Percentiles rank a stretch among this genome's conserved stretches.
phyloP scores from a whole-genome alignment of 2,888 invertebrate genomes.

The Amphipoea oculea region DNA sequence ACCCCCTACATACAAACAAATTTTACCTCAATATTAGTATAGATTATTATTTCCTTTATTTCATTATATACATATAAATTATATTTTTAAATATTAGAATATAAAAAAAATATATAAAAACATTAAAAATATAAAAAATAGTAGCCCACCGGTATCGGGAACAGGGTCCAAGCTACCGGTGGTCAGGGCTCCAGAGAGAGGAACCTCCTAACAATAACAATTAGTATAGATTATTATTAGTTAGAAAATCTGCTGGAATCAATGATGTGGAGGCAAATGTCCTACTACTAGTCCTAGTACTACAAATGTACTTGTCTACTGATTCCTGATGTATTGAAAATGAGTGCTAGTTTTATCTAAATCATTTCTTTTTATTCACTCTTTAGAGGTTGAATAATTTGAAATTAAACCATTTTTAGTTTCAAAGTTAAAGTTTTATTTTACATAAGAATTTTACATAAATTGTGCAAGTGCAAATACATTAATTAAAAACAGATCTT shows the following conservation, averaged over 20 bases:
- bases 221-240: too few relatives aligned
- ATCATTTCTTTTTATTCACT: background rate
- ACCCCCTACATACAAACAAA: too few relatives aligned
- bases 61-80: too few relatives aligned
- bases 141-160: too few relatives aligned
- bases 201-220: too few relatives aligned
- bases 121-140: too few relatives aligned
- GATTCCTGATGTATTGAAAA: background rate
- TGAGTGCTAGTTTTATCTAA: background rate
- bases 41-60: too few relatives aligned
- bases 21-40: too few relatives aligned
- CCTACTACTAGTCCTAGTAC: background rate
- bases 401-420: slow-evolving; percentile 13
- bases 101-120: too few relatives aligned
- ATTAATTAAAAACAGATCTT: background rate
- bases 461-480: background rate
- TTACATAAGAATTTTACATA: background rate
- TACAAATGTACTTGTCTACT: background rate
- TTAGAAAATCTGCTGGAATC: background rate
- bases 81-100: too few relatives aligned
- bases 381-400: background rate
- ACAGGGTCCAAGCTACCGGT: too few relatives aligned
- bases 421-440: background rate
- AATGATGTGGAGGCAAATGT: background rate
- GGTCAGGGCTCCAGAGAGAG: too few relatives aligned